Evolutionary conservation across 1,140 invertebrate genomes (phyloP), one percentile per base, ranked within the genome.

Genomic region (Drosophila nigrodunni): DNA sequence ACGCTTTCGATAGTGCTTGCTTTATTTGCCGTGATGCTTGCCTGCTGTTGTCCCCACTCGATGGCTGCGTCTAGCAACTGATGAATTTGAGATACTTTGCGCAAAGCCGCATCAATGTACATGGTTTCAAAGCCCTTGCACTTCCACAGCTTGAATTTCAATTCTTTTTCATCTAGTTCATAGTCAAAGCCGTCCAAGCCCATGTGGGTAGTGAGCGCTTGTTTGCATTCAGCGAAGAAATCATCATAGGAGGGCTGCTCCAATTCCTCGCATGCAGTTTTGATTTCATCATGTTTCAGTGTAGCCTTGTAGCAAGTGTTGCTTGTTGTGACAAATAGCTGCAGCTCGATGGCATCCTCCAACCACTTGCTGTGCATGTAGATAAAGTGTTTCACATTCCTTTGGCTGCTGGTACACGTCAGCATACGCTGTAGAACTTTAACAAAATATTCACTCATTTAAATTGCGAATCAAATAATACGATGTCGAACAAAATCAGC

Each of bases 331-430:
- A 77, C 41, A 11, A 81, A 39, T 0, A 89, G 41, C 10, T 89
- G 61, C 3, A 89, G 57, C 35, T 89, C 80, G 2, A 34, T 70
- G 1, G 65, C 70, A 60, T 85, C 67, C 0, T 89, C 78, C 15
- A 74, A 44, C 85, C 85, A 89, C 8, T 75, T 62, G 61, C 55
- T 78, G 0, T 71, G 72, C 3, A 55, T 35, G 35, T 89, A 89
- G 1, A 89, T 89, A 34, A 90, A 81, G 10, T 74, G 85, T n/a
- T 89, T 89, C 0, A 66, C 41, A 62, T 89, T 85, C 13, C 21
- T 7, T 52, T 89, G 77, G 37, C 77, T 88, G 30, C 83, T 80
- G 7, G 25, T 30, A 30, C 66, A 72, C 0, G 74, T 60, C 18
- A 82, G 76, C 1, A 44, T 61, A 7, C 83, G 80, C 7, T 88